Conservation (phyloP, 2,113 vertebrate genomes). For the Aspiorhynchus laticeps region DNA sequence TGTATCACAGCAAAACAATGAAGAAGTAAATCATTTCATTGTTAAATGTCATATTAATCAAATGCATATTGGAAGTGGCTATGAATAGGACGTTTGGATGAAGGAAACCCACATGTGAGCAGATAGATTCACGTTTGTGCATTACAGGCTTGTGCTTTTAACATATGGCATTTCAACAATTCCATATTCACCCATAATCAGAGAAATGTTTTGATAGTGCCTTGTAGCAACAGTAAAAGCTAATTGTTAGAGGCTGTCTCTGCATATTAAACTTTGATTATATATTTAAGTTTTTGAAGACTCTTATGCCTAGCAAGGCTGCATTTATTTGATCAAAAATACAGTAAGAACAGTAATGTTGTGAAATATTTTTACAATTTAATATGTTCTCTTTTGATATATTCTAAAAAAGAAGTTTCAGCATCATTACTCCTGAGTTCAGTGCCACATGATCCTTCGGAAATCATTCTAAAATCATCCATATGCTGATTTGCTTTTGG, state of each 20-base stretch:
- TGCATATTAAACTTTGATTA: too few species aligned
- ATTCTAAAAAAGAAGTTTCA: not conserved
- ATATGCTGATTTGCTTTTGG: not conserved
- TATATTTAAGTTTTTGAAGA: not conserved
- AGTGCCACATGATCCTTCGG: not conserved
- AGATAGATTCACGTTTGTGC: too few species aligned
- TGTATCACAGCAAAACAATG: too few species aligned
- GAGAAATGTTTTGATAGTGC: too few species aligned
- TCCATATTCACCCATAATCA: too few species aligned
- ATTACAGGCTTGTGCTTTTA: too few species aligned
- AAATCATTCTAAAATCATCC: not conserved
- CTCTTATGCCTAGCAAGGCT: not conserved
- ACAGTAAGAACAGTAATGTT: not conserved
- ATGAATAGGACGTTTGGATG: not conserved
- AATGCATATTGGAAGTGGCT: not conserved
- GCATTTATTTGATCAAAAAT: not conserved
- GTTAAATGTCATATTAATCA: too few species aligned
- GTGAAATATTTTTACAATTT: not conserved
- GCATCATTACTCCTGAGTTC: not conserved
- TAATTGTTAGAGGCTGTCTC: too few species aligned
- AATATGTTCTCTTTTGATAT: not conserved
- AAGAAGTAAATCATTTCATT: too few species aligned
- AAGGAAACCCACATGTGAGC: too few species aligned
- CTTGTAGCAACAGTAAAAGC: too few species aligned
- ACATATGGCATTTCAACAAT: too few species aligned